Base-by-base conservation (phyloP, 2,797 vertebrate species). In the Dicrostonyx torquatus region DNA sequence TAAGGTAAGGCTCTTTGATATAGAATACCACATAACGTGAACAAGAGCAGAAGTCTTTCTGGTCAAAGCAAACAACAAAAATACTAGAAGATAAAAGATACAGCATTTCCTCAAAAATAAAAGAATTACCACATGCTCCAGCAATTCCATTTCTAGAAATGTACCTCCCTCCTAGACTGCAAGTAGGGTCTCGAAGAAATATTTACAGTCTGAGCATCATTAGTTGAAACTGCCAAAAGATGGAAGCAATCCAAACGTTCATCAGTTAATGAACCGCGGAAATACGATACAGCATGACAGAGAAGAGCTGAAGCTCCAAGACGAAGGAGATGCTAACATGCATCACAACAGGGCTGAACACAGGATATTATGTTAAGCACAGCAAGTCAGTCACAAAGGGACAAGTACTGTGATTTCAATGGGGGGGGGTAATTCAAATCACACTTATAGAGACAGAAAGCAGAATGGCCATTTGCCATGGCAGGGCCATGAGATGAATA, bases 1-100 rank as follows among this genome's bases (percentile, higher is more conserved):
- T 72, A 22, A 80, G 87, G 43, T 29, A 60, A 68, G 40, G 53
- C 73, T 72, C 84, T 91, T 43, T 87, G 84, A 94, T n/a, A 72
- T 22, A 50, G 68, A n/a, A 75, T 17, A 66, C 8, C 15, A 72
- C 58, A 40, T 0, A 96, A 78, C 62, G 5, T 31, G 89, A 94
- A 22, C 40, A 2, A 18, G 50, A 43, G 40, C 34, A n/a, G 43
- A 5, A 40, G n/a, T 7, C 86, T 86, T 95, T 82, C 20, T 37
- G 84, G 66, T 78, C 55, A 82, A 82, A 79, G 77, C 24, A 93
- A 91, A 64, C 14, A 68, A 75, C 37, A 87, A 10, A 26, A 77
- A 45, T 53, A 75, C 40, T 37, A 70, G n/a, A 55, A 84, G 45
- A 80, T 43, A n/a, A 92, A 90, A 55, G 87, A 1, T n/a, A 3